Base-by-base conservation (phyloP, 2,113 vertebrate genomes). In the Hyaena hyaena region DNA sequence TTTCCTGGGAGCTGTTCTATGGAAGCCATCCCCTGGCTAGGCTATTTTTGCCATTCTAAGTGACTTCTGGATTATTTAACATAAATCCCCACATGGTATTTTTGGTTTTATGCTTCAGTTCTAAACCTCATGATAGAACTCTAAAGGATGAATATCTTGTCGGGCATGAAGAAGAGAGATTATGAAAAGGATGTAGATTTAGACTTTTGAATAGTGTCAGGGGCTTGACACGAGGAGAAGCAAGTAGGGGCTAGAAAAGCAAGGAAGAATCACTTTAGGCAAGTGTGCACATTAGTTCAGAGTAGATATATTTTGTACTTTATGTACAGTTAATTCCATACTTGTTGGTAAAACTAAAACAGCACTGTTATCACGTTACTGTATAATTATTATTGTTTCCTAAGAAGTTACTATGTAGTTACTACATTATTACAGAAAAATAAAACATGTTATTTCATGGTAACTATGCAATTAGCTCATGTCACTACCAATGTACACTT, bases 401-500 rank as follows among this genome's bases (percentile, higher is more conserved):
- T 73, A 16, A 61, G 94, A 96, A 80, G 35, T 69, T 58, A 50
- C 55, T 97, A 95, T 93, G 92, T 74, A 97, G 31, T 98, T 86
- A 96, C 87, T 96, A 73, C 90, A 79, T 91, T 97, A 96, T 88
- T 96, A 88, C 0, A 39, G 93, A 90, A 97, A 97, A 98, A 98
- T 93, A 98, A 95, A 65, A 4, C 50, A 93, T 65, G 21, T 96
- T 96, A 98, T 98, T 98, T 98, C 8, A 89, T 88, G n/a, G 28
- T 97, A 97, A 94, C 48, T 82, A 92, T 79, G 95, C 5, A 24
- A 98, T 96, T 97, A 96, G 97, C 21, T 97, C 50, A 87, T 87
- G 98, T 88, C 97, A 97, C 50, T 24, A 93, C 2, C 77, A 3
- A 90, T 58, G 91, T 97, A 96, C 94, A 33, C 3, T 95, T 96